phyloP scores from a whole-genome alignment of 2,888 invertebrate species.

The Megalurothrips usitatus region DNA sequence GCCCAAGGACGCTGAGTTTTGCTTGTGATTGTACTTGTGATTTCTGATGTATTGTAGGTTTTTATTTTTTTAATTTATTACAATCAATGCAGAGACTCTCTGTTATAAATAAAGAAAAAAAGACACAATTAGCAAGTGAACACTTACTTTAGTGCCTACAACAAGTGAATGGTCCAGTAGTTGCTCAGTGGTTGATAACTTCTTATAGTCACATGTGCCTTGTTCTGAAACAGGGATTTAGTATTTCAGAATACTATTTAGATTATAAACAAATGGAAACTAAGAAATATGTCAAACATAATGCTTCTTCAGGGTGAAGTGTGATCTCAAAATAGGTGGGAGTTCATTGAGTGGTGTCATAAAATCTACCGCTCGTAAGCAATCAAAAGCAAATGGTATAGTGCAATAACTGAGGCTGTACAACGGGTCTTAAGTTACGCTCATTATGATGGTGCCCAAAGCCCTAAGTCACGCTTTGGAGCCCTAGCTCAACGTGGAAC shows the following conservation, averaged over 20 bases:
- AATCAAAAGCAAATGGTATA: conserved; percentile 20
- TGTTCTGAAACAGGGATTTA: conserved; percentile 13
- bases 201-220: conserved; percentile 2
- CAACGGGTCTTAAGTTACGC: conserved; percentile 20
- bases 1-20: conserved; percentile 18
- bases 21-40: conserved; percentile 24
- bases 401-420: conserved; percentile 24
- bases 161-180: conserved; percentile 4
- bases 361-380: neutral
- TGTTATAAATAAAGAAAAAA: conserved; percentile 8
- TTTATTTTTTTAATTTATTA: conserved; percentile 25
- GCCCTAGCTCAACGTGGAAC: conserved; percentile 21
- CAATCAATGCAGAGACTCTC: conserved; percentile 14
- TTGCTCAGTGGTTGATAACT: conserved; percentile 18
- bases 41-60: conserved; percentile 25
- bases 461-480: conserved; percentile 22
- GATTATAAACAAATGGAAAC: neutral
- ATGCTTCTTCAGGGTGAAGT: conserved; percentile 24
- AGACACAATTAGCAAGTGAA: neutral
- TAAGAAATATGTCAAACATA: conserved; percentile 17
- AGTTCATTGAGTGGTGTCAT: neutral
- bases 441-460: conserved; percentile 25
- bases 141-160: neutral
- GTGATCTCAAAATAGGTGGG: conserved; percentile 20
- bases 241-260: conserved; percentile 21